A percentile compares a stretch with the other conserved stretches of the same genome.
Evolutionary conservation across 1,140 invertebrate genomes (phyloP).

Genomic region (Drosophila busckii): DNA sequence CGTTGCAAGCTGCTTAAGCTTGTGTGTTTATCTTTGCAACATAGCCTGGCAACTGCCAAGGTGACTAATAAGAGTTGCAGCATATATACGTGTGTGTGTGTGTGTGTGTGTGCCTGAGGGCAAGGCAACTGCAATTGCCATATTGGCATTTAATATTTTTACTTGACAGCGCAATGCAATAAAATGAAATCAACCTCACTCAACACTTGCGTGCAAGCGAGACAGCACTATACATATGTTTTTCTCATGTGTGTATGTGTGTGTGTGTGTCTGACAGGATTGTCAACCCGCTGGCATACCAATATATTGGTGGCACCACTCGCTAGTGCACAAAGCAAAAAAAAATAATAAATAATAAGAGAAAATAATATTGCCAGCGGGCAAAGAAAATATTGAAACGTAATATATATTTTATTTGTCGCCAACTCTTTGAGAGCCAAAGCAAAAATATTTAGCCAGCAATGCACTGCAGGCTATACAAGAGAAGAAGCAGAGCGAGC

Average conservation of each 20-base stretch:
- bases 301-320: conserved; percentile 12
- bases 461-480: conserved; percentile 15
- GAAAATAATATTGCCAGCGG: conserved; percentile 58
- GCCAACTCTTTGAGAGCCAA: conserved; percentile 54
- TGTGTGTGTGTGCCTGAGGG: conserved; percentile 14
- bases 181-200: conserved; percentile 59
- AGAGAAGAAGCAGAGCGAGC: background rate
- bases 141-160: conserved; percentile 45
- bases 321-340: background rate
- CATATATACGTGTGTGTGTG: no score
- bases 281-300: conserved; percentile 34
- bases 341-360: no score
- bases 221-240: no score
- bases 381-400: conserved; percentile 50
- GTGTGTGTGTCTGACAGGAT: no score
- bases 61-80: conserved; percentile 28
- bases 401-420: conserved; percentile 50
- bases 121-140: conserved; percentile 4
- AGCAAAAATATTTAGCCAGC: conserved; percentile 63
- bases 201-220: conserved; percentile 31
- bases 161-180: conserved; percentile 26
- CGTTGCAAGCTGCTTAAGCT: no score
- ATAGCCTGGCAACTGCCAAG: conserved; percentile 7
- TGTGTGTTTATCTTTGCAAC: no score
- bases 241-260: no score